Percentiles rank a stretch among this genome's conserved stretches.
phyloP scores from a whole-genome alignment of 2,797 vertebrate species.

The Hydrolagus colliei region DNA sequence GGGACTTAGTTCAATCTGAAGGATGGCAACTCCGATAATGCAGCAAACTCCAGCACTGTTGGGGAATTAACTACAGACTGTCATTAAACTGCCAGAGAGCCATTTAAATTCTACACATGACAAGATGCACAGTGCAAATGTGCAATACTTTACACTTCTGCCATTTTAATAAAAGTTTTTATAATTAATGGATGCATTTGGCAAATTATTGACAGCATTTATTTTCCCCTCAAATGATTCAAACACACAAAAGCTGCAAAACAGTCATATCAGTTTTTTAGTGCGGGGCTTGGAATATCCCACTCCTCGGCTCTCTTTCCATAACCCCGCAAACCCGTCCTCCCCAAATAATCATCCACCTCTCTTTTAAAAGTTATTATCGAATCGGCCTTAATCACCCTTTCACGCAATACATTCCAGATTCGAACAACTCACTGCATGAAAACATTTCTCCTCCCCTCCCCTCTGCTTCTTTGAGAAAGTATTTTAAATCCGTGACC shows the following conservation, averaged over 20 bases:
- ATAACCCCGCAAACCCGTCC: too few relatives aligned
- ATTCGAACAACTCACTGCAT: too few relatives aligned
- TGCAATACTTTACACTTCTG: background rate
- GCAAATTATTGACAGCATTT: constrained; percentile 14
- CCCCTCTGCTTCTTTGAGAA: too few relatives aligned
- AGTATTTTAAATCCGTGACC: too few relatives aligned
- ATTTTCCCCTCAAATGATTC: background rate
- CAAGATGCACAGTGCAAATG: background rate
- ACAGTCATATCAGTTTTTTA: background rate
- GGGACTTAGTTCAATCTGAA: too few relatives aligned
- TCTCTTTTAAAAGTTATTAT: too few relatives aligned
- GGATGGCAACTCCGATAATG: background rate
- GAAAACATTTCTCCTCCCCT: too few relatives aligned
- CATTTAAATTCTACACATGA: background rate
- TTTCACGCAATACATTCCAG: too few relatives aligned
- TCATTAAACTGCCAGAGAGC: constrained; percentile 5
- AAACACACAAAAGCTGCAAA: background rate
- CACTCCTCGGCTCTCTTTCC: too few relatives aligned
- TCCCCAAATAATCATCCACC: too few relatives aligned
- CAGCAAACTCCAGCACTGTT: background rate
- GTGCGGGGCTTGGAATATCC: too few relatives aligned
- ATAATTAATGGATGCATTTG: background rate
- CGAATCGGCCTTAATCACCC: too few relatives aligned
- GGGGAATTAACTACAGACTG: background rate
- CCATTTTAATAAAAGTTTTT: background rate